These are phyloP conservation scores for Eleutherodactylus coqui DNA, from an alignment of 2,797 vertebrate genomes.

Conservation along the genomic window DNA sequence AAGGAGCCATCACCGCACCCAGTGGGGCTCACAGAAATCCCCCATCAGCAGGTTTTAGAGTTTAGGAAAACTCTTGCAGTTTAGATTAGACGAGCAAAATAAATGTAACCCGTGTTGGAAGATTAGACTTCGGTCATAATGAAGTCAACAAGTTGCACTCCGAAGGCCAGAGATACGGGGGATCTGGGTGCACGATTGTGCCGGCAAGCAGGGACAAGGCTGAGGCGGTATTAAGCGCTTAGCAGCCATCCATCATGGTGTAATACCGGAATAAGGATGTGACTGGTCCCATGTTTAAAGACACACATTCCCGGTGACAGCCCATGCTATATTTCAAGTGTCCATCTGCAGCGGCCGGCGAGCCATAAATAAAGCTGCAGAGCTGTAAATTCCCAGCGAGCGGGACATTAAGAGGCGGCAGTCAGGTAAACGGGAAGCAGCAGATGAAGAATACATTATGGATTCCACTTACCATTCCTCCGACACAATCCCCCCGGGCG, in stretches of 20 bases:
- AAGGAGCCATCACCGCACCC: no score
- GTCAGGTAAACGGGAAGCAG: constrained; percentile 45
- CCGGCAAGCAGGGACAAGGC: not conserved
- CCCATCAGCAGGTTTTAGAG: no score
- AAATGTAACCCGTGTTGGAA: no score
- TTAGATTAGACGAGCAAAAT: no score
- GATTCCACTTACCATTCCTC: constrained; percentile 15
- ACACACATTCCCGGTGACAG: constrained; percentile 48
- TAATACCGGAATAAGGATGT: constrained; percentile 23
- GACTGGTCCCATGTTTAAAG: constrained; percentile 14
- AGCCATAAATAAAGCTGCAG: constrained; percentile 58
- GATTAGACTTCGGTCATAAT: no score
- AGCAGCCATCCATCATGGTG: not conserved
- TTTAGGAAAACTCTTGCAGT: no score
- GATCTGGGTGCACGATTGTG: no score
- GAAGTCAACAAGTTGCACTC: not conserved
- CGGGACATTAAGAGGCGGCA: constrained; percentile 50
- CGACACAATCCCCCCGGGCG: not conserved
- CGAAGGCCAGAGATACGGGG: not conserved
- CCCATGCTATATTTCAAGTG: constrained; percentile 53
- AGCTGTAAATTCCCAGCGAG: constrained; percentile 54
- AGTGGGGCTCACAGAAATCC: no score
- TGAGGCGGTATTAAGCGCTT: not conserved
- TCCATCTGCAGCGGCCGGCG: constrained; percentile 52
- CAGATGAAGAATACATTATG: constrained; percentile 26